Percentiles rank a stretch among this genome's conserved stretches.
phyloP scores from a whole-genome alignment of 2,113 vertebrate genomes.

The Tamias sibiricus region DNA sequence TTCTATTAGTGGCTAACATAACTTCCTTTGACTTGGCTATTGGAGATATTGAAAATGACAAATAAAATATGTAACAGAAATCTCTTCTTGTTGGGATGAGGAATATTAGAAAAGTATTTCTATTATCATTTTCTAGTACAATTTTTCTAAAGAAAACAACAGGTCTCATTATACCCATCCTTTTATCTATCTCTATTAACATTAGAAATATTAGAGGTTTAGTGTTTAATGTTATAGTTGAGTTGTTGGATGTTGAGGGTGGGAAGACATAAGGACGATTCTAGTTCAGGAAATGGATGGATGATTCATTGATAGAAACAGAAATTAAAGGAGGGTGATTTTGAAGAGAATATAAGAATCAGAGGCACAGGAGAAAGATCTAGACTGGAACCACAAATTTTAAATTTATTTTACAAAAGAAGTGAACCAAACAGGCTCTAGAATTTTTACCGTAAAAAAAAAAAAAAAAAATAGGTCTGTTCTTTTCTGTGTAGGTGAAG shows the following conservation, averaged over 20 bases:
- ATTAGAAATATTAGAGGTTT: background rate
- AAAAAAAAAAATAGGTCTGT: background rate
- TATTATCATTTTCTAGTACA: background rate
- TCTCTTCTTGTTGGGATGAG: background rate
- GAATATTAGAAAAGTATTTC: background rate
- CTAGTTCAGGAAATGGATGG: background rate
- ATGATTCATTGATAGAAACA: background rate
- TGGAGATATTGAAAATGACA: background rate
- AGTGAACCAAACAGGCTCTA: background rate
- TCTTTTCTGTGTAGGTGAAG: background rate
- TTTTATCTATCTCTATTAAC: background rate
- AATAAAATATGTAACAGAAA: background rate
- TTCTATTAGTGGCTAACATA: background rate
- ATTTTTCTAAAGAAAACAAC: background rate
- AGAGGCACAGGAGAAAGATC: background rate
- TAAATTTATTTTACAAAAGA: background rate
- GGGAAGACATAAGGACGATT: background rate
- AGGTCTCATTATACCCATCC: background rate
- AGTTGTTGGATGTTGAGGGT: background rate
- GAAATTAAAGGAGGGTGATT: background rate
- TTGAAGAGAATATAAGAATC: background rate
- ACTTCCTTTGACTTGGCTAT: background rate
- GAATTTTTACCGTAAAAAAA: background rate
- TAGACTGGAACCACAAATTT: background rate
- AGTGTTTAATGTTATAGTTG: background rate